Evolutionary conservation across 53 echinoderm and acorn worm species (phyloP).

Genomic region (Echinarachnius parma): DNA sequence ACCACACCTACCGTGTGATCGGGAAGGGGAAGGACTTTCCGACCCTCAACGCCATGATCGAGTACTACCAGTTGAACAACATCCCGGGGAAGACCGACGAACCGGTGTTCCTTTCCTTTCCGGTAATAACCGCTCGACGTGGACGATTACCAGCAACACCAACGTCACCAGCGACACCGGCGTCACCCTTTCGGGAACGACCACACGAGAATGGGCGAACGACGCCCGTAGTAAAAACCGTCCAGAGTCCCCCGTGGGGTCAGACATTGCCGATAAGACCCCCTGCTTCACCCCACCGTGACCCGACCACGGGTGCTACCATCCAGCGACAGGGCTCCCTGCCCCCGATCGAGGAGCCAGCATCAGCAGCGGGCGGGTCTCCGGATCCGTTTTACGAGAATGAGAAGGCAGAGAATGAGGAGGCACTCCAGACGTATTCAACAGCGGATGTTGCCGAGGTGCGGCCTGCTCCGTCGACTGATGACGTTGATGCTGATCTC

Average conservation of each 20-base stretch:
- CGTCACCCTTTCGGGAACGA: no score
- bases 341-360: slow-evolving; percentile 21
- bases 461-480: no score
- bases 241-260: slow-evolving; percentile 1
- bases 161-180: not conserved
- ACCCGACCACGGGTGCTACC: not conserved
- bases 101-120: slow-evolving; percentile 37
- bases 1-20: slow-evolving; percentile 44
- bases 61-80: slow-evolving; percentile 37
- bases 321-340: slow-evolving; percentile 15
- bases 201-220: slow-evolving; percentile 4
- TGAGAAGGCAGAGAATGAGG: slow-evolving; percentile 4
- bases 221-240: not conserved
- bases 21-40: slow-evolving; percentile 40
- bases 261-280: not conserved
- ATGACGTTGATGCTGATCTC: not conserved
- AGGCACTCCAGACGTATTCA: not conserved
- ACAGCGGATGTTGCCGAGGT: not conserved
- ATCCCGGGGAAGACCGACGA: slow-evolving; percentile 53
- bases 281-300: not conserved
- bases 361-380: not conserved
- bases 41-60: slow-evolving; percentile 37
- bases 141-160: not conserved
- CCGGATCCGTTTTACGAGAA: not conserved
- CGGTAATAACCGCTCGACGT: slow-evolving; percentile 3